Conservation (phyloP, 2,888 invertebrate genomes). For the Axea sp. region DNA sequence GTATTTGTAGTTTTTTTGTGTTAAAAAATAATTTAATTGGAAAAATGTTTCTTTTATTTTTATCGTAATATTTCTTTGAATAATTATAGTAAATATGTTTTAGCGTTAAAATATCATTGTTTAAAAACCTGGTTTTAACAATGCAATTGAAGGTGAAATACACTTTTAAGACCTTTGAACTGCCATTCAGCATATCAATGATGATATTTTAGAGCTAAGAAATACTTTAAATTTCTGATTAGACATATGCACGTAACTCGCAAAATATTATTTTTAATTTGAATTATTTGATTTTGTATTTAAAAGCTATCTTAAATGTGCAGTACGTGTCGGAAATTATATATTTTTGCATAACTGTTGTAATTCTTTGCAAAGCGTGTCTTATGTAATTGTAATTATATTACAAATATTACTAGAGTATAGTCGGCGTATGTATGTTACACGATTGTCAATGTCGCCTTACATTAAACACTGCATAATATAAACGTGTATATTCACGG, state of each 20-base stretch:
- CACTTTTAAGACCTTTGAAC: slow-evolving; percentile 1
- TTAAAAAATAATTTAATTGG: no score
- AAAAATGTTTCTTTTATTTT: no score
- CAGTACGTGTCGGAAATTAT: slow-evolving; percentile 34
- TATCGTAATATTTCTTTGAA: no score
- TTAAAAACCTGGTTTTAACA: no score
- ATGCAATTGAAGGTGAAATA: no score
- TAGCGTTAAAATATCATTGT: no score
- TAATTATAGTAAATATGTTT: no score
- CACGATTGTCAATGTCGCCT: slow-evolving; percentile 70
- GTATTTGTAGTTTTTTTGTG: no score
- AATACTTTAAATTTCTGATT: background rate
- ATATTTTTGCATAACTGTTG: slow-evolving; percentile 81
- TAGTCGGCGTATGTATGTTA: slow-evolving; percentile 68
- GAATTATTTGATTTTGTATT: background rate
- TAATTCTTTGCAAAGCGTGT: slow-evolving; percentile 77
- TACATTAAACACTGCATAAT: slow-evolving; percentile 69
- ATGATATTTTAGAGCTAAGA: slow-evolving; percentile 6
- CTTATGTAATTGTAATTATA: slow-evolving; percentile 68
- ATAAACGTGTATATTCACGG: slow-evolving; percentile 69
- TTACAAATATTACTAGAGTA: slow-evolving; percentile 46
- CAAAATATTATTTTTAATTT: no score
- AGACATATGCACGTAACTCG: background rate
- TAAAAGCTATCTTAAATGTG: slow-evolving; percentile 14
- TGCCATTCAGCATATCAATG: slow-evolving; percentile 30